phyloP scores from a whole-genome alignment of 2,113 vertebrate genomes.

The Ptilorrhoa leucosticta region DNA sequence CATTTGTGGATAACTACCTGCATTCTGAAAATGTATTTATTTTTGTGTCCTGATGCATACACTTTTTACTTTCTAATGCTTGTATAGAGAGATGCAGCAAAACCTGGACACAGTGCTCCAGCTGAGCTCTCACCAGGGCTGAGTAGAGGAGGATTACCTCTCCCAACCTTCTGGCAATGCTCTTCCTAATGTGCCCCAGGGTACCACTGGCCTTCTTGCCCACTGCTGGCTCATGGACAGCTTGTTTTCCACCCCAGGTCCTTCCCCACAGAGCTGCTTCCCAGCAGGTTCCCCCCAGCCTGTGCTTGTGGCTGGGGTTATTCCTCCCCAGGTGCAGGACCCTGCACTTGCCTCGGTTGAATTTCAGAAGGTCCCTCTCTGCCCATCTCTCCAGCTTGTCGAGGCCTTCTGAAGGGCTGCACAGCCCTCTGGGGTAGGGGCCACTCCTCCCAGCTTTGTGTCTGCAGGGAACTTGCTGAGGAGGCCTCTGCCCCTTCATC shows the following conservation, averaged over 20 bases:
- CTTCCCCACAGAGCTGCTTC: neutral
- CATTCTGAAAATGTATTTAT: neutral
- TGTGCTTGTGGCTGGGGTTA: neutral
- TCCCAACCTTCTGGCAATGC: accelerated
- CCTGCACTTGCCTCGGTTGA: neutral
- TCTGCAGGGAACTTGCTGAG: neutral
- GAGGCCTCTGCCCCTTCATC: neutral
- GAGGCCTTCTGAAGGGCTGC: neutral
- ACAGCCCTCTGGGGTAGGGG: neutral
- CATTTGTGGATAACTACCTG: neutral
- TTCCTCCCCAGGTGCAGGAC: neutral
- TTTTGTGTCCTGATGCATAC: neutral
- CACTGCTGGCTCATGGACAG: neutral
- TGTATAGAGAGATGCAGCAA: neutral
- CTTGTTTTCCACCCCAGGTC: neutral
- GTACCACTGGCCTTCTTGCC: neutral
- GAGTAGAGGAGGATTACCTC: neutral
- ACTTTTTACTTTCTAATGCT: neutral
- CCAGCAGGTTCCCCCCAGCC: neutral
- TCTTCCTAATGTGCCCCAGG: neutral
- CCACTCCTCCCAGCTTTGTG: neutral
- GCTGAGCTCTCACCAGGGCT: neutral
- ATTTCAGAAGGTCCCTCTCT: neutral
- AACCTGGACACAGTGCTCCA: neutral
- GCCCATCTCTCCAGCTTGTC: neutral